Evolutionary conservation across 2,797 vertebrate species (phyloP), one percentile per base, ranked within the genome.

Genomic region (Myotis vivesi): DNA sequence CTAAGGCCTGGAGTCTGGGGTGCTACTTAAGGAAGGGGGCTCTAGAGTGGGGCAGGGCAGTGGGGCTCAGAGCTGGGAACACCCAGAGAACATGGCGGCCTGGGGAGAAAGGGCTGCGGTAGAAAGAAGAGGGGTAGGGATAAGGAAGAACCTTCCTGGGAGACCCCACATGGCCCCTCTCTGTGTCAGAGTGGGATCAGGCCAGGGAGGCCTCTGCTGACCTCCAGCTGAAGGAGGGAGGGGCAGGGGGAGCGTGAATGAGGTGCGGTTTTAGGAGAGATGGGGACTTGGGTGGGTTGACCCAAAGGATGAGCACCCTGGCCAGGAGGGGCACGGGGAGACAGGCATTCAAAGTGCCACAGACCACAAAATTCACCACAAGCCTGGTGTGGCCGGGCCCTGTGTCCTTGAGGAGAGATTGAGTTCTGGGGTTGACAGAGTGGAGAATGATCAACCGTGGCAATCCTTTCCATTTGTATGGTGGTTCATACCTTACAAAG

Each of bases 401-500:
- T 15, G 19, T 13, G 38, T 33, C 23, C 81, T 80, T 62, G 23
- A 51, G 44, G 38, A 71, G 44, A 57, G 73, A 88, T n/a, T 2
- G 49, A 62, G 36, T 23, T 33, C 64, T 46, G 3, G 57, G 38
- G 28, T 44, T 83, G 92, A 69, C 15, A 49, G 36, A 86, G n/a
- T 33, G 51, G 69, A 46, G 22, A 28, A 59, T 8, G 22, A 12
- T 15, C 23, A 33, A 6, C 76, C 71, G 33, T 0, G 0, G 25
- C 8, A 28, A 28, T 69, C 20, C 12, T 57, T 73, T 30, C 55
- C 36, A 44, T 33, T 30, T 30, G 15, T 23, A 13, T 69, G 71
- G 33, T 17, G 25, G 46, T 80, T 75, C 72, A 38, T 20, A 22
- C 28, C 71, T 86, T 64, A 64, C 49, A 49, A 68, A 94, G 75